Percentiles rank a stretch among this genome's conserved stretches.
Conservation (phyloP, 2,888 invertebrate genomes). For the Cylindroiulus punctatus region DNA sequence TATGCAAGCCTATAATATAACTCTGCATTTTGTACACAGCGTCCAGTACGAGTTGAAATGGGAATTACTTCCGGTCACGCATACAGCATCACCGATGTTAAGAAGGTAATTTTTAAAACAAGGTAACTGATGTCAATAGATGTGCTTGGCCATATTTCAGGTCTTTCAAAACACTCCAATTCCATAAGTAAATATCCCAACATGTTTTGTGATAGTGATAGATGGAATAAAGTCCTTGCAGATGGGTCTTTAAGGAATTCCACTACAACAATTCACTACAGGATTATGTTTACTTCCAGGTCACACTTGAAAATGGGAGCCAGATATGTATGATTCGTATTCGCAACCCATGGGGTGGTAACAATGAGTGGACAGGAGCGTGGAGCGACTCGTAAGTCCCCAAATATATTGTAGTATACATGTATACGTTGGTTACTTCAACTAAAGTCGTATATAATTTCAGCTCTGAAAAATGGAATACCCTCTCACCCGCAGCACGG, state of each 20-base stretch:
- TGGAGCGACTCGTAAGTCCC: conserved; percentile 49
- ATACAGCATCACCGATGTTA: conserved; percentile 87
- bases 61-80: conserved; percentile 93
- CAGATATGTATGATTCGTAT: background rate
- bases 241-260: too few relatives aligned
- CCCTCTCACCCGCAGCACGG: background rate
- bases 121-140: background rate
- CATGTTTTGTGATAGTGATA: too few relatives aligned
- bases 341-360: conserved; percentile 18
- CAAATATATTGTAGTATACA: too few relatives aligned
- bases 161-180: too few relatives aligned
- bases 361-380: conserved; percentile 22
- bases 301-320: background rate
- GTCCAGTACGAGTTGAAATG: conserved; percentile 63
- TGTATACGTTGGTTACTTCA: too few relatives aligned
- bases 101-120: conserved; percentile 50
- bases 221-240: too few relatives aligned
- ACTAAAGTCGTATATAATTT: background rate
- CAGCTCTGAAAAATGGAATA: conserved; percentile 40
- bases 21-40: too few relatives aligned
- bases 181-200: too few relatives aligned
- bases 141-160: too few relatives aligned
- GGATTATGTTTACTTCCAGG: background rate
- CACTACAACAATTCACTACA: too few relatives aligned
- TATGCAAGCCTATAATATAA: too few relatives aligned